phyloP scores from a whole-genome alignment of 1,140 invertebrate species.

The Eupristina koningsbergeri region DNA sequence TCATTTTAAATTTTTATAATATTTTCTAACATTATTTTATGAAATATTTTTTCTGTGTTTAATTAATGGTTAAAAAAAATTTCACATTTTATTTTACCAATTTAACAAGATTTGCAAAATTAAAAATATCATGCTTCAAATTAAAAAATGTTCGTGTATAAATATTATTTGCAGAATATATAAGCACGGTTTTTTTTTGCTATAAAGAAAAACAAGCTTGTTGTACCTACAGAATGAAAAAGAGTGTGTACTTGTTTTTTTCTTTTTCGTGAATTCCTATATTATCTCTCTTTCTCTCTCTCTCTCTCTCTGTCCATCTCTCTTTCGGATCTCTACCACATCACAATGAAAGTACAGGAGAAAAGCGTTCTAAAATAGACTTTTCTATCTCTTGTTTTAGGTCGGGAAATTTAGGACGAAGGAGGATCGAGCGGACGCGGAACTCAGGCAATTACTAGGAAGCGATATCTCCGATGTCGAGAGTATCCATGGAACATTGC shows the following conservation, averaged over 20 bases:
- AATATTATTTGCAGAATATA: not conserved
- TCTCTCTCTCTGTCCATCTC: not conserved
- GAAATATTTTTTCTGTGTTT: not conserved
- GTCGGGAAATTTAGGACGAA: slow-evolving; percentile 84
- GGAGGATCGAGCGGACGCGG: slow-evolving; percentile 85
- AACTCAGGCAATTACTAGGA: slow-evolving; percentile 82
- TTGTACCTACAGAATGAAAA: not conserved
- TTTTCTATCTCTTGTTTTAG: slow-evolving; percentile 69
- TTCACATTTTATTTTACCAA: not conserved
- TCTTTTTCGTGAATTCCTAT: too few relatives aligned
- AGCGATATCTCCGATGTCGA: slow-evolving; percentile 79
- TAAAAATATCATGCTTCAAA: too few relatives aligned
- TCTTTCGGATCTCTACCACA: slow-evolving; percentile 15
- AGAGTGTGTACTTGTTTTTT: not conserved
- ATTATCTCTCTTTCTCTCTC: not conserved
- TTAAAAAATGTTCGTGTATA: not conserved
- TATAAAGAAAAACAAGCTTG: not conserved
- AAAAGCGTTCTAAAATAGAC: not conserved
- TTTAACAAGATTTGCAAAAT: not conserved
- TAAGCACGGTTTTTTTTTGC: not conserved
- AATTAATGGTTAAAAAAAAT: not conserved
- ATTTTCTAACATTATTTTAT: not conserved
- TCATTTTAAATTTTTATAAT: not conserved
- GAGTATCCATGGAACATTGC: slow-evolving; percentile 79
- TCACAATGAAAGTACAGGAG: slow-evolving; percentile 4